phyloP scores from a whole-genome alignment of 2,113 vertebrate species.

The Xiphophorus maculatus region DNA sequence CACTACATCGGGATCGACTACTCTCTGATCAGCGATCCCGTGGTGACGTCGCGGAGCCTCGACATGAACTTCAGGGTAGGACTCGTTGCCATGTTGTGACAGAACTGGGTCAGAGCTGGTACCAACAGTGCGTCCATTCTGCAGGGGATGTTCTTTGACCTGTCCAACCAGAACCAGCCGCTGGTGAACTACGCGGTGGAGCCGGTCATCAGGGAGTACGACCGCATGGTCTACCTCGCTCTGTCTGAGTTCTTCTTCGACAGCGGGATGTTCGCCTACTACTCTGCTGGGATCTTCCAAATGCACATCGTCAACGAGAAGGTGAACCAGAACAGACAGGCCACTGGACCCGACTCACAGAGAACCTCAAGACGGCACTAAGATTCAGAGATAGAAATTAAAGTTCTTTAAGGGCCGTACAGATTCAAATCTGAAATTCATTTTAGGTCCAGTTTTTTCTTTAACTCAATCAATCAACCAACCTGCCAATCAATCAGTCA shows the following conservation, averaged over 20 bases:
- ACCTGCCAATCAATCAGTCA: too few relatives aligned
- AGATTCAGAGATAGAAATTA: neutral
- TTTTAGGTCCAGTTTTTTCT: neutral
- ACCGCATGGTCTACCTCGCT: constrained; percentile 92
- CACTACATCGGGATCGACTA: constrained; percentile 90
- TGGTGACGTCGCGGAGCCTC: constrained; percentile 80
- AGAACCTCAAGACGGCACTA: neutral
- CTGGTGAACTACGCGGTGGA: constrained; percentile 83
- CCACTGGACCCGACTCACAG: neutral
- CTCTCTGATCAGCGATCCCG: constrained; percentile 88
- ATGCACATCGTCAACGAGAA: constrained; percentile 84
- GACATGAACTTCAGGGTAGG: constrained; percentile 94
- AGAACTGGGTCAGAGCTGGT: fast-evolving
- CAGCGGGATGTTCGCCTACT: constrained; percentile 90
- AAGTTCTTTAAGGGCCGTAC: too few relatives aligned
- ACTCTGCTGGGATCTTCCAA: constrained; percentile 82
- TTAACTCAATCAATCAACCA: neutral
- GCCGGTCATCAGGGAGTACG: constrained; percentile 84
- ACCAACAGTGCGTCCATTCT: neutral
- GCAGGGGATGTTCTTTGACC: constrained; percentile 92
- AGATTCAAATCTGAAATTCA: neutral
- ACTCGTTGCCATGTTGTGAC: neutral
- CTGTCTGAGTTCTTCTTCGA: constrained; percentile 96
- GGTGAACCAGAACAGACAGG: constrained; percentile 65
- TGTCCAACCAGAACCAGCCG: constrained; percentile 70